Conservation (phyloP, 2,797 vertebrate genomes). For the Poeciliopsis paucimaculata region DNA sequence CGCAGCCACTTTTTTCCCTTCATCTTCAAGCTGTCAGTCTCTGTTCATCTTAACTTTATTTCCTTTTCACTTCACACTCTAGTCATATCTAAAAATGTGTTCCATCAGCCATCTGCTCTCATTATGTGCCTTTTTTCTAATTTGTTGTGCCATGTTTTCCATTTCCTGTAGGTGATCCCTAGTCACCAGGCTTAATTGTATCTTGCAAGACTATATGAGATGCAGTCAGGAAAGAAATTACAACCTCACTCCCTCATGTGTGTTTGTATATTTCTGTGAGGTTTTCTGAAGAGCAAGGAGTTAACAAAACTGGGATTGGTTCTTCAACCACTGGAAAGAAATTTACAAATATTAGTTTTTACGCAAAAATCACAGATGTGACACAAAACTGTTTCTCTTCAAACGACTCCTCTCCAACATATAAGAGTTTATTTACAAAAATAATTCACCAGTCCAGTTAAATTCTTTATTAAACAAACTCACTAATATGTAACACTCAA, state of each 20-base stretch:
- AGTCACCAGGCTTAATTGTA: slow-evolving; percentile 65
- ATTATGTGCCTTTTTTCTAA: slow-evolving; percentile 13
- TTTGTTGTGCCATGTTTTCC: slow-evolving; percentile 61
- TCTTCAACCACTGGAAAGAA: background rate
- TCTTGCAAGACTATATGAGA: slow-evolving; percentile 46
- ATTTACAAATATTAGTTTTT: background rate
- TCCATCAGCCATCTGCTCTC: slow-evolving; percentile 26
- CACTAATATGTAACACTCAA: too few species aligned
- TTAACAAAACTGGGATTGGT: background rate
- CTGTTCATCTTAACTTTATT: slow-evolving; percentile 38
- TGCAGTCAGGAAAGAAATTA: slow-evolving; percentile 37
- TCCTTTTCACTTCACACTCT: slow-evolving; percentile 27
- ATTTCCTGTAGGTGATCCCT: slow-evolving; percentile 70
- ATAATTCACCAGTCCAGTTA: background rate
- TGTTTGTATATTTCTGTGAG: slow-evolving; percentile 27
- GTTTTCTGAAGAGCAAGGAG: slow-evolving; percentile 17
- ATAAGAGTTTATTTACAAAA: background rate
- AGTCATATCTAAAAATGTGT: slow-evolving; percentile 46
- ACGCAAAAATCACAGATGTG: background rate
- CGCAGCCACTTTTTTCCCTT: background rate
- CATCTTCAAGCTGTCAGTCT: slow-evolving; percentile 23
- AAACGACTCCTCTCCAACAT: background rate
- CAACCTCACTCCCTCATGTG: background rate
- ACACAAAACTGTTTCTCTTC: background rate
- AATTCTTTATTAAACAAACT: too few species aligned